Evolutionary conservation across 2,113 vertebrate species (phyloP).

Genomic region (Ctenodactylus gundi): DNA sequence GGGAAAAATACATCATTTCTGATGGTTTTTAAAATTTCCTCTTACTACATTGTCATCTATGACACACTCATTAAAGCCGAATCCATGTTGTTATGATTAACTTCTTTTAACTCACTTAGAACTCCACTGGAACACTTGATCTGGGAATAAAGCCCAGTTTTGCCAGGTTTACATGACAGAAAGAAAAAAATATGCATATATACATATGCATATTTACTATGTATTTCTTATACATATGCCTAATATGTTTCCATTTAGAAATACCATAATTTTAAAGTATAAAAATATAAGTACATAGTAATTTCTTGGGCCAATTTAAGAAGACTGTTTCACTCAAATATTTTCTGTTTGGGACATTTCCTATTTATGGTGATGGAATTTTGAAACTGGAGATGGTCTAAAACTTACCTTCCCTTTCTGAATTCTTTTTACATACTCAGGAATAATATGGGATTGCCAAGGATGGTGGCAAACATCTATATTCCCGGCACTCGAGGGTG

Average conservation of each 20-base stretch:
- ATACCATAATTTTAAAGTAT: neutral
- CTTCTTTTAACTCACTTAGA: constrained; percentile 44
- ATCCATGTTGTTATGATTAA: constrained; percentile 61
- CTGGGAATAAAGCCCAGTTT: constrained; percentile 7
- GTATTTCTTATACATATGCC: neutral
- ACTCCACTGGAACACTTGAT: constrained; percentile 27
- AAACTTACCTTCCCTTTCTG: neutral
- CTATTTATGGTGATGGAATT: neutral
- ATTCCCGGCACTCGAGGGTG: neutral
- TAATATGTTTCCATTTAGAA: neutral
- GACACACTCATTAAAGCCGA: constrained; percentile 70
- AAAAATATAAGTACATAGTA: neutral
- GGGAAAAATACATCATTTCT: constrained; percentile 54
- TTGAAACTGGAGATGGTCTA: neutral
- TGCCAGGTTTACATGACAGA: neutral
- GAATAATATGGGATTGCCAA: neutral
- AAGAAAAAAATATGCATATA: neutral
- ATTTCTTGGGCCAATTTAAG: neutral
- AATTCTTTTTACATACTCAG: neutral
- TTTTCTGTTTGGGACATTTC: neutral
- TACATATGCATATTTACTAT: neutral
- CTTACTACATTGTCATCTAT: constrained; percentile 69
- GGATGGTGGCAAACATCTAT: neutral
- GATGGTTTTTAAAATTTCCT: constrained; percentile 61
- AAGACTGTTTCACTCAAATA: neutral